Base-by-base conservation (phyloP, 2,797 vertebrate species). In the Mionectes olivaceus region DNA sequence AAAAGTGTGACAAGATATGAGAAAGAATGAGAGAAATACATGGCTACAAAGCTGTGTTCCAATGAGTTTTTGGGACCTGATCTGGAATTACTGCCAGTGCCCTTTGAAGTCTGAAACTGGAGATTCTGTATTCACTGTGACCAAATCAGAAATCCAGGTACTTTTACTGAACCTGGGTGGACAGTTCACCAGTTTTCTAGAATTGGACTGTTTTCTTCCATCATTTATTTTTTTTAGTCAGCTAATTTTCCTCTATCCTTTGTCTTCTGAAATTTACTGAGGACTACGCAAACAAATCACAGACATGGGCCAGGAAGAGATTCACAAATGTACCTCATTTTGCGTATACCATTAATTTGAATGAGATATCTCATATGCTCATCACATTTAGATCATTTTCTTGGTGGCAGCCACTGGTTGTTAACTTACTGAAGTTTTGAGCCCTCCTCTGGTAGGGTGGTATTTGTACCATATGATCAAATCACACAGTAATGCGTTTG, bases 31-130 rank as follows among this genome's bases (percentile, higher is more conserved):
- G 25, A 87, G 8, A 24, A 57, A 5, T 32, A 64, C 2, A 7
- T 6, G 16, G 41, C 10, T 79, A 65, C 52, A 37, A 83, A 74
- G 3, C 3, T 44, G 24, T 23, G 33, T 53, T 87, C 61, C 37
- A 76, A 41, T 0, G 2, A 68, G 23, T 2, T 78, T 50, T 90
- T 61, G 12, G 19, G 22, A 18, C 4, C 32, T 57, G 18, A 1
- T 2, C 14, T 85, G 19, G 63, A 64, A 22, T 61, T 78, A 24
- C 10, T 63, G 16, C 35, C 24, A 74, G 22, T 0, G 0, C 3
- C 10, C 6, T 74, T 33, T 67, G 27, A 43, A 85, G 27, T 44
- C 8, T 68, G 50, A 59, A 84, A 43, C 2, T 57, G 30, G 47
- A 80, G 25, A 74, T 56, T 80, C 2, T 9, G 6, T 67, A 27